phyloP scores from a whole-genome alignment of 2,113 vertebrate genomes.

The Elaphurus davidianus region DNA sequence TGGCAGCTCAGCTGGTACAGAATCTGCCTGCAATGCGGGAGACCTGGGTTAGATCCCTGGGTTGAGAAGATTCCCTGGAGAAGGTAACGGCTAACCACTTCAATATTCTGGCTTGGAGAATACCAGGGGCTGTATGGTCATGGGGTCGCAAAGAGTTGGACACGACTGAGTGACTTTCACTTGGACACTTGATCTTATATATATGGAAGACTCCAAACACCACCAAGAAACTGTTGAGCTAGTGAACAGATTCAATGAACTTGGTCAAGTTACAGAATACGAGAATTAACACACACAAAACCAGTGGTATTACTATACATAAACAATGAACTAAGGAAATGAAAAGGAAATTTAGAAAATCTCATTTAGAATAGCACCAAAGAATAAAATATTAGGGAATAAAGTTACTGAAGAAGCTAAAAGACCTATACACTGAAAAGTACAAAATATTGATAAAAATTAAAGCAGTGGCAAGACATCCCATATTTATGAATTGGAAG shows the following conservation, averaged over 20 bases:
- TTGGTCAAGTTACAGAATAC: not conserved
- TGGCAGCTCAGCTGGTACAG: not conserved
- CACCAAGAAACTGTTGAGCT: not conserved
- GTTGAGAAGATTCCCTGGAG: not conserved
- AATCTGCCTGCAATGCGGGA: not conserved
- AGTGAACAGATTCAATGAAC: not conserved
- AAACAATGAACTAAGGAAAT: not conserved
- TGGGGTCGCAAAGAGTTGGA: not conserved
- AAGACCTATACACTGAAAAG: not conserved
- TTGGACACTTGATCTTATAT: not conserved
- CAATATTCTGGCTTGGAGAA: not conserved
- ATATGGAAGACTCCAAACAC: not conserved
- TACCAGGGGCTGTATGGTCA: not conserved
- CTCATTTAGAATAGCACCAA: not conserved
- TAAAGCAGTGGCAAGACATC: not conserved
- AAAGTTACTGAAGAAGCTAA: not conserved
- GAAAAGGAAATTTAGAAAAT: not conserved
- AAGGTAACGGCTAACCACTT: not conserved
- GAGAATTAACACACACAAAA: not conserved
- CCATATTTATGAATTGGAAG: not conserved
- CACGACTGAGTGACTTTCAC: not conserved
- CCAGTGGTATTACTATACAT: not conserved
- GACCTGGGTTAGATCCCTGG: not conserved
- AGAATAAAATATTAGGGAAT: not conserved
- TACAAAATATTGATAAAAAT: not conserved